Conservation (phyloP, 2,888 invertebrate genomes). For the Plebejus anna region DNA sequence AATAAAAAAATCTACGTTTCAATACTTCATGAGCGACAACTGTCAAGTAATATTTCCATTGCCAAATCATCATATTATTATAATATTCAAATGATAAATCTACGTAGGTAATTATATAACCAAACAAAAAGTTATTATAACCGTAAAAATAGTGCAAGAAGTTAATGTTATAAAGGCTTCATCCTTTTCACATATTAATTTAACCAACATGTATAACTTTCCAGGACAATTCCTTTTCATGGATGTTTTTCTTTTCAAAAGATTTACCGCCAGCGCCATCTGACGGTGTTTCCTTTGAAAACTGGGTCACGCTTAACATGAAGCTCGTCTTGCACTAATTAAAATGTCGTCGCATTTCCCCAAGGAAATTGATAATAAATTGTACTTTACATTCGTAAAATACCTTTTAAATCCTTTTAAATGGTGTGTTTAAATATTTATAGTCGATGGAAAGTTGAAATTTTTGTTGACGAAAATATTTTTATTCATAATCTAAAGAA, state of each 20-base stretch:
- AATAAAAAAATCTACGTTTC: no score
- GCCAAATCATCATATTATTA: no score
- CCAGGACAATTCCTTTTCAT: not conserved
- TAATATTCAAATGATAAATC: no score
- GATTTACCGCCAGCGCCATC: not conserved
- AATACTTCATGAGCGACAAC: no score
- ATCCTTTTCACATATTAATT: no score
- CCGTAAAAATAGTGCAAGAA: no score
- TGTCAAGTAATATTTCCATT: no score
- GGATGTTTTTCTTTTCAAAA: not conserved
- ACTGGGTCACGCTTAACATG: conserved; percentile 24
- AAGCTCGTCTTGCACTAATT: conserved; percentile 21
- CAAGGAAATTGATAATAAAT: conserved; percentile 23
- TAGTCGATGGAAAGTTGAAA: not conserved
- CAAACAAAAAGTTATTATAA: no score
- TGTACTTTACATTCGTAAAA: conserved; percentile 21
- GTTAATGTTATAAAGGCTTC: no score
- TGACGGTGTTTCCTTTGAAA: conserved; percentile 8
- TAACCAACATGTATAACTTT: not conserved
- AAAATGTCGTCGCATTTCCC: conserved; percentile 27
- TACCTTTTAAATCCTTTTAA: conserved; percentile 6
- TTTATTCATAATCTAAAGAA: no score
- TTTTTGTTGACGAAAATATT: not conserved
- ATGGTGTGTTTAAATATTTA: conserved; percentile 4
- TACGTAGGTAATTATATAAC: no score